Evolutionary conservation across 2,797 vertebrate species (phyloP).

Genomic region (Phrynocephalus forsythii): DNA sequence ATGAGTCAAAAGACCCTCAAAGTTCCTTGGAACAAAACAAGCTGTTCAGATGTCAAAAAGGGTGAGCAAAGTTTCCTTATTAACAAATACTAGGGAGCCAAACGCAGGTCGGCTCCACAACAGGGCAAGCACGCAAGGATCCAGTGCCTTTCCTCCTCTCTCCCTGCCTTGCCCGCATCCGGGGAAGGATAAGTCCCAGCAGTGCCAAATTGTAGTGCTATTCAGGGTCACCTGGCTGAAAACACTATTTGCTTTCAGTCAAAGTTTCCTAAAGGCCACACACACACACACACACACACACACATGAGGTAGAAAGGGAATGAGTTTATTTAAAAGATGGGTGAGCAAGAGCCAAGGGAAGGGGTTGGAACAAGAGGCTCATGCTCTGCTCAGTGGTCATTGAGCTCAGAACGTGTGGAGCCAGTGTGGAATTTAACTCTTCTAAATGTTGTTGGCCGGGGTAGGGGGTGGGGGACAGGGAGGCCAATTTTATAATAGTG

Average conservation of each 20-base stretch:
- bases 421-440: neutral
- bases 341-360: neutral
- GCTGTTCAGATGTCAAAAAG: neutral
- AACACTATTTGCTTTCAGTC: neutral
- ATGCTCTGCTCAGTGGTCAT: neutral
- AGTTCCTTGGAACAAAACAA: slow-evolving; percentile 36
- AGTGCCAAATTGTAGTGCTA: neutral
- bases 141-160: neutral
- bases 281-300: neutral
- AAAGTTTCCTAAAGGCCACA: slow-evolving; percentile 12
- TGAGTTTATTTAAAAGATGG: no score
- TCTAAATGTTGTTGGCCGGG: no score
- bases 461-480: neutral
- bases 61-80: slow-evolving; percentile 28
- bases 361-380: neutral
- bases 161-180: neutral
- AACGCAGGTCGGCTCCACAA: neutral
- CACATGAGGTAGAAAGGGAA: neutral
- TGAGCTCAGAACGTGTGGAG: neutral
- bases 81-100: neutral
- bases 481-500: no score
- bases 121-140: neutral
- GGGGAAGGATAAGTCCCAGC: neutral
- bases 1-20: slow-evolving; percentile 5
- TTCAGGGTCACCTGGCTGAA: neutral